Conservation (phyloP, 2,888 invertebrate genomes). For the Acleris literana region DNA sequence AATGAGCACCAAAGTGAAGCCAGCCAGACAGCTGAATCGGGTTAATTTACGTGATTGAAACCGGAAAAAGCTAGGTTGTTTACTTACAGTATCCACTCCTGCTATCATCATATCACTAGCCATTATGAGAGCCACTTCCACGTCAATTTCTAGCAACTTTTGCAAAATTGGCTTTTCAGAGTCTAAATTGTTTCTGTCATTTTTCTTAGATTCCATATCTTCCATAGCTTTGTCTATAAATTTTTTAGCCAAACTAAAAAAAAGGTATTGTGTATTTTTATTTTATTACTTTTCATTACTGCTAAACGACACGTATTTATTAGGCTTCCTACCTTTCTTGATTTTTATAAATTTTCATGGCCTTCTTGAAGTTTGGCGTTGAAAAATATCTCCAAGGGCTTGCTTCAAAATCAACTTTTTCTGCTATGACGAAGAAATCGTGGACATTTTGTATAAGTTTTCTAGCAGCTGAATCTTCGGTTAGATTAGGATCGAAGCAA, state of each 20-base stretch:
- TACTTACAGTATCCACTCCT: constrained; percentile 86
- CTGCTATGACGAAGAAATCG: constrained; percentile 50
- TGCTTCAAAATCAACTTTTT: constrained; percentile 62
- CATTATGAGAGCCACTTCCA: constrained; percentile 84
- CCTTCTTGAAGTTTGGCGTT: constrained; percentile 58
- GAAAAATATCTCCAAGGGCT: constrained; percentile 58
- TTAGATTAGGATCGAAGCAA: constrained; percentile 60
- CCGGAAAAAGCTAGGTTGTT: too few species aligned
- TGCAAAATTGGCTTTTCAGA: constrained; percentile 83
- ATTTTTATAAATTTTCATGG: constrained; percentile 62
- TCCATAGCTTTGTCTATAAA: constrained; percentile 53
- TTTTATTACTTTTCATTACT: not conserved
- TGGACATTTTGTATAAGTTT: constrained; percentile 62
- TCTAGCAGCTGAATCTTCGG: constrained; percentile 61
- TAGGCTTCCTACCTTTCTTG: constrained; percentile 56
- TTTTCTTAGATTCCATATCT: constrained; percentile 42
- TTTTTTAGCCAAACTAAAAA: constrained; percentile 49
- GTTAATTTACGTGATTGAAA: not conserved
- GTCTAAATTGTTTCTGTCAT: constrained; percentile 41
- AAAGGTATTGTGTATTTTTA: not conserved
- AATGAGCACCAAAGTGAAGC: too few species aligned
- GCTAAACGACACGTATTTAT: not conserved
- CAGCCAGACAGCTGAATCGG: too few species aligned
- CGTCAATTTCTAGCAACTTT: constrained; percentile 83
- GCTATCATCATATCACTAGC: constrained; percentile 86